Evolutionary conservation across 2,113 vertebrate genomes (phyloP).

Genomic region (Lepus timidus): DNA sequence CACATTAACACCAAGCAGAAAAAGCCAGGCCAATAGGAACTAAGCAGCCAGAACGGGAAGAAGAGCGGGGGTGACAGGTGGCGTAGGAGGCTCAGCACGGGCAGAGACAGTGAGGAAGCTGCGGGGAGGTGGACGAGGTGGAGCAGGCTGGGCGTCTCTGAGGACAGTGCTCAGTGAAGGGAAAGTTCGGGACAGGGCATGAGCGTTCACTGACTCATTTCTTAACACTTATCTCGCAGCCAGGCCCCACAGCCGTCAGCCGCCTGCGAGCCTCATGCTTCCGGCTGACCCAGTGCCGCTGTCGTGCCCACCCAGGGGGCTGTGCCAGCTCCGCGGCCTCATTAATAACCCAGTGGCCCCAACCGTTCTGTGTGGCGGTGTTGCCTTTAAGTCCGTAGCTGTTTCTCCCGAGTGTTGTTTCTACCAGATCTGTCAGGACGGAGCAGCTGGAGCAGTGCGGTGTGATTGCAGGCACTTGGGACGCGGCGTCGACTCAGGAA

Average conservation of each 20-base stretch:
- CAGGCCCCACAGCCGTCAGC: too few relatives aligned
- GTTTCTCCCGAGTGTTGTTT: neutral
- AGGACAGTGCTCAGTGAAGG: neutral
- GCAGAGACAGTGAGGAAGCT: neutral
- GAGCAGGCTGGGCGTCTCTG: rapidly evolving
- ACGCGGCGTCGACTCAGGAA: neutral
- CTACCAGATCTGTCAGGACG: neutral
- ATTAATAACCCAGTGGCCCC: neutral
- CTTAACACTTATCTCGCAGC: too few relatives aligned
- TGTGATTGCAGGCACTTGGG: neutral
- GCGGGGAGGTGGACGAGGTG: neutral
- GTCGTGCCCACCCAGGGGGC: too few relatives aligned
- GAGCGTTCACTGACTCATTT: neutral
- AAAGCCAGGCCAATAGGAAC: neutral
- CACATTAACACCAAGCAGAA: neutral
- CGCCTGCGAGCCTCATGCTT: too few relatives aligned
- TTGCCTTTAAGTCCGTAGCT: neutral
- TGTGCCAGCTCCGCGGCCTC: too few relatives aligned
- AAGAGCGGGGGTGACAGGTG: neutral
- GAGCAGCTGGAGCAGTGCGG: neutral
- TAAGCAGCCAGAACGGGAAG: neutral
- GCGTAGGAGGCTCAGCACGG: neutral
- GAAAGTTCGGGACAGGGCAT: neutral
- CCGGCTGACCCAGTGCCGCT: too few relatives aligned
- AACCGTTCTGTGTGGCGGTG: neutral